Conservation (phyloP, 2,797 vertebrate genomes). For the Orestias chungarensis region DNA sequence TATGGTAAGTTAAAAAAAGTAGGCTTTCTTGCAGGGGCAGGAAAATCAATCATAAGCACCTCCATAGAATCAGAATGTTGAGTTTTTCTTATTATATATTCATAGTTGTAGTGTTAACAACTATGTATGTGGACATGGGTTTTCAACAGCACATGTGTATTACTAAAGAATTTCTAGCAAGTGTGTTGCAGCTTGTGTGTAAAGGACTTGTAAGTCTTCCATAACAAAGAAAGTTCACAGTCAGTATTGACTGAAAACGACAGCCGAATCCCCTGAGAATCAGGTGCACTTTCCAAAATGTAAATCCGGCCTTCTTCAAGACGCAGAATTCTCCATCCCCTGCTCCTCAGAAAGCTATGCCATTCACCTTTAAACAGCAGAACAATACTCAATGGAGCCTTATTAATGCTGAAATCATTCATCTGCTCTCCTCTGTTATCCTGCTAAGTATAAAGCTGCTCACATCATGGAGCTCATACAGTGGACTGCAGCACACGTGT, state of each 20-base stretch:
- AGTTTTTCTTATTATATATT: not conserved
- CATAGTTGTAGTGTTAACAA: not conserved
- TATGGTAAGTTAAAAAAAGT: conserved; percentile 47
- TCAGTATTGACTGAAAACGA: conserved; percentile 80
- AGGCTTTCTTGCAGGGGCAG: conserved; percentile 6
- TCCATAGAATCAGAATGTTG: conserved; percentile 17
- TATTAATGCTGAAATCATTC: conserved; percentile 84
- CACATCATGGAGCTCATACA: conserved; percentile 61
- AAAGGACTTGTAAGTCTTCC: conserved; percentile 61
- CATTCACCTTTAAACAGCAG: conserved; percentile 83
- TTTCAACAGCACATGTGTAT: conserved; percentile 19
- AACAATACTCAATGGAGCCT: conserved; percentile 85
- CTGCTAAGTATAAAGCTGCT: conserved; percentile 66
- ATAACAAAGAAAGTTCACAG: conserved; percentile 82
- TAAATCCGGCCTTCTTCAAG: conserved; percentile 74
- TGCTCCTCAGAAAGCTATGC: conserved; percentile 74
- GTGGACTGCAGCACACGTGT: conserved; percentile 50
- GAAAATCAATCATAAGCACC: conserved; percentile 34
- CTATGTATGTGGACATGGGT: conserved; percentile 18
- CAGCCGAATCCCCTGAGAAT: conserved; percentile 69
- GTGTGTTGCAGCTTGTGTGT: conserved; percentile 29
- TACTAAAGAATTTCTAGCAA: conserved; percentile 18
- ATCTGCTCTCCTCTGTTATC: conserved; percentile 70
- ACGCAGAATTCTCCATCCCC: conserved; percentile 61
- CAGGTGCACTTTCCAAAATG: conserved; percentile 84